Evolutionary conservation across 2,888 invertebrate genomes (phyloP), one percentile per base, ranked within the genome.

Genomic region (Coelogynopora nodosa): DNA sequence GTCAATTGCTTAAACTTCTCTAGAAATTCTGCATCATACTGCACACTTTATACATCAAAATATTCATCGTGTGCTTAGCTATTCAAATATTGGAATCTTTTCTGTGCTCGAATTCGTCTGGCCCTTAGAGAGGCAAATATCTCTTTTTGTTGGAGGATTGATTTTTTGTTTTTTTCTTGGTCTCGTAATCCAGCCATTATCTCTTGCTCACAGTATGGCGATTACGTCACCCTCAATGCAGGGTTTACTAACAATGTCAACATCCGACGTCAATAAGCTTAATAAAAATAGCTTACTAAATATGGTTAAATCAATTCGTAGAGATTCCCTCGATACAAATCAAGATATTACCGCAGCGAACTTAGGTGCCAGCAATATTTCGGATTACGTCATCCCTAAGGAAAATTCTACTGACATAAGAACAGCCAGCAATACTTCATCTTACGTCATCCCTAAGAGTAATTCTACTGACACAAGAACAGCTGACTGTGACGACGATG

Each of bases 201-300:
- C 74, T 74, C 74, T 74, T 18, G 49, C 49, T 74, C 23, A 74
- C 74, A 74, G 74, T 26, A 74, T 74, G 74, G 18, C 74, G 74
- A 74, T 74, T 74, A 26, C 74, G 74, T 74, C 74, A 74, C 74
- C 74, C 18, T 74, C 49, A 74, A 74, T 74, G 74, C 74, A 74
- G 23, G 74, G 23, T 74, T 74, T 74, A 74, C 49, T 49, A 49
- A 49, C 49, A 49, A 13, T 23, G 27, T 26, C 74, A 74, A 74
- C 74, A 23, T n/a, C 74, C 74, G 74, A 74, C 27, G 74, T 74
- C 5, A 74, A 74, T 74, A 74, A 74, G 74, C 18, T 74, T 74
- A 74, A 2, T 74, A 74, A 74, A 13, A n/a, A 5, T 74, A 26
- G 74, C 49, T 74, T 74, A 74, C 27, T 74, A 74, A 74, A 13